Evolutionary conservation across 2,888 invertebrate genomes (phyloP).

Genomic region (Cataglyphis cursor): DNA sequence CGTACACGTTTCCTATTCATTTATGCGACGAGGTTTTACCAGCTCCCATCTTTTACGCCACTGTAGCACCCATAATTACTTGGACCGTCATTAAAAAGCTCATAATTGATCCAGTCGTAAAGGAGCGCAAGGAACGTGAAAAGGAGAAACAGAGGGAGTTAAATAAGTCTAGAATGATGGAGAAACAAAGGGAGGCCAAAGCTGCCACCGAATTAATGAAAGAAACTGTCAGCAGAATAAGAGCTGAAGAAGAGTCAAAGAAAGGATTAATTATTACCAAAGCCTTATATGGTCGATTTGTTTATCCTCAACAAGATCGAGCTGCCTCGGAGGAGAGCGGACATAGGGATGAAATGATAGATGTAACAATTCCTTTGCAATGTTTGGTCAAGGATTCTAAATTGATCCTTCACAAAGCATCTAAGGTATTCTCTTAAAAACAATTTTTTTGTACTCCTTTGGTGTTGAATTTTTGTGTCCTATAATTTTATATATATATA

Average conservation of each 20-base stretch:
- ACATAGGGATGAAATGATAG: constrained; percentile 90
- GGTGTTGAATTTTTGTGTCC: not conserved
- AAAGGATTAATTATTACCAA: constrained; percentile 95
- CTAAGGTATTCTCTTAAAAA: constrained; percentile 90
- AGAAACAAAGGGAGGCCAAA: constrained; percentile 94
- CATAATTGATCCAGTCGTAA: constrained; percentile 94
- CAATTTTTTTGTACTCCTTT: not conserved
- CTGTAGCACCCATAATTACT: constrained; percentile 93
- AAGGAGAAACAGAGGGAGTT: constrained; percentile 94
- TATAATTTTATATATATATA: too few relatives aligned
- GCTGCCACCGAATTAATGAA: constrained; percentile 96
- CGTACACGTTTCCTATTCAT: constrained; percentile 95
- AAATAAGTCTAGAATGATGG: constrained; percentile 92
- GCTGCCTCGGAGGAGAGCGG: constrained; percentile 75
- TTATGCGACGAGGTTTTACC: constrained; percentile 96
- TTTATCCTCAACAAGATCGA: constrained; percentile 82
- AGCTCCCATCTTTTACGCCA: constrained; percentile 97
- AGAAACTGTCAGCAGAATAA: constrained; percentile 94
- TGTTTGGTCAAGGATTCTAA: constrained; percentile 97
- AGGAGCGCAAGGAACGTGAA: constrained; percentile 92
- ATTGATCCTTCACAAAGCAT: constrained; percentile 93
- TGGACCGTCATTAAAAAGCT: constrained; percentile 94
- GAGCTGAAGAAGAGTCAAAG: constrained; percentile 93
- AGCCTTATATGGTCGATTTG: constrained; percentile 93
- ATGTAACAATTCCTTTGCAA: constrained; percentile 98